These are phyloP conservation scores for Mesochorus sp. DNA, from an alignment of 2,888 invertebrate species.

Conservation along the genomic window DNA sequence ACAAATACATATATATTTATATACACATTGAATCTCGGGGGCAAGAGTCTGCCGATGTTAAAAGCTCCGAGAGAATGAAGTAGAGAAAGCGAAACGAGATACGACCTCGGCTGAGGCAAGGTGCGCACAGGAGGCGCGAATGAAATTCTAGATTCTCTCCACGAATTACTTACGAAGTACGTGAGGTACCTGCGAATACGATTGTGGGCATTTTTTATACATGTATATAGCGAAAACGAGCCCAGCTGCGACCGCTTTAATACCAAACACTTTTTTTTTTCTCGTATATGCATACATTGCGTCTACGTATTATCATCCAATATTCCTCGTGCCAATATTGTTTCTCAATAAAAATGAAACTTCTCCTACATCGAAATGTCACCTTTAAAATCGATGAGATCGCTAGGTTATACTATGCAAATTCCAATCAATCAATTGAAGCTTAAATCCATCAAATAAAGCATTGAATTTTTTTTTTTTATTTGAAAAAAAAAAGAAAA, in stretches of 20 bases:
- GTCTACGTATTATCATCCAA: not conserved
- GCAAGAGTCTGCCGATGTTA: constrained; percentile 26
- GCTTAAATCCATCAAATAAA: too few species aligned
- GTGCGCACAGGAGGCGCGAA: constrained; percentile 61
- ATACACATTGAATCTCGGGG: constrained; percentile 14
- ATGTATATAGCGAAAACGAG: constrained; percentile 32
- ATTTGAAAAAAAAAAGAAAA: too few species aligned
- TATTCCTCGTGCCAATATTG: not conserved
- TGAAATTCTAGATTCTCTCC: constrained; percentile 73
- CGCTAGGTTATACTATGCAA: too few species aligned
- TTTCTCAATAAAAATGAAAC: too few species aligned
- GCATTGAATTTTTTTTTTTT: too few species aligned
- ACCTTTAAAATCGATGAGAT: too few species aligned
- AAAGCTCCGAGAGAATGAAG: constrained; percentile 37
- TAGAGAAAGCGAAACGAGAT: constrained; percentile 57
- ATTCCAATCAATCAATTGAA: too few species aligned
- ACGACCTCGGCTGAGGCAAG: constrained; percentile 54
- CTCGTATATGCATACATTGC: not conserved
- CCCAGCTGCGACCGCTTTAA: constrained; percentile 42
- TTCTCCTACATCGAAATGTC: too few species aligned
- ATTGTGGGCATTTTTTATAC: constrained; percentile 34
- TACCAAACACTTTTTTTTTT: constrained; percentile 16
- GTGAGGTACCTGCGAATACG: constrained; percentile 72
- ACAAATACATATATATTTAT: not conserved
- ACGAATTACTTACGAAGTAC: constrained; percentile 75